phyloP scores from a whole-genome alignment of 2,797 vertebrate species.

The Pyrocephalus nanus region DNA sequence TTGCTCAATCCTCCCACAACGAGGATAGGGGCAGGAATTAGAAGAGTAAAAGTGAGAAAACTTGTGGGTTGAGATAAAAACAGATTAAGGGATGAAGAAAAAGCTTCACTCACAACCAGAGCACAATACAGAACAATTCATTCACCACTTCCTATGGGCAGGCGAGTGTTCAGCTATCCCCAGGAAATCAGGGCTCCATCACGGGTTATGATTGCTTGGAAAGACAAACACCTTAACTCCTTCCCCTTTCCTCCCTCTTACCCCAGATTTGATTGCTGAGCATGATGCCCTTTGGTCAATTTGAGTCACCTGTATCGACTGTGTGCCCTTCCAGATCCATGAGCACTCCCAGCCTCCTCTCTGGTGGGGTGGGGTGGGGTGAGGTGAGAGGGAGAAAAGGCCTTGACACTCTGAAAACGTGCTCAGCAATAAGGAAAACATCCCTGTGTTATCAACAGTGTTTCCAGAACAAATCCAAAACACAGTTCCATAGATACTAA shows the following conservation, averaged over 20 bases:
- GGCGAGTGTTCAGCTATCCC: background rate
- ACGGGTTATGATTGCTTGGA: accelerated
- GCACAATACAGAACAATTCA: background rate
- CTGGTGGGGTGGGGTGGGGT: background rate
- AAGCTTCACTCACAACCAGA: background rate
- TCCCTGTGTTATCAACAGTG: background rate
- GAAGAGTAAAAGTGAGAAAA: background rate
- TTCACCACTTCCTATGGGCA: background rate
- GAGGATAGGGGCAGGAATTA: background rate
- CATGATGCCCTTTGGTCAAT: accelerated
- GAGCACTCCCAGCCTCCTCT: accelerated
- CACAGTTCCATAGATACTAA: background rate
- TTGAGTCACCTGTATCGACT: background rate
- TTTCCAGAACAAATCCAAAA: background rate
- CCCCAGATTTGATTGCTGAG: background rate
- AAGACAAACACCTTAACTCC: background rate
- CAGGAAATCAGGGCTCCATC: background rate
- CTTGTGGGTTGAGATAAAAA: background rate
- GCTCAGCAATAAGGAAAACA: background rate
- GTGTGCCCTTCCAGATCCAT: background rate
- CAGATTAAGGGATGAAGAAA: background rate
- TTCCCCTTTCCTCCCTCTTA: background rate
- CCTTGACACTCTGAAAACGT: background rate
- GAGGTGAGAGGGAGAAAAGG: background rate
- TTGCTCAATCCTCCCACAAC: background rate